Conservation (phyloP, 30 jellyfish, hydroid and myxozoan species). For the Sanderia malayensis region DNA sequence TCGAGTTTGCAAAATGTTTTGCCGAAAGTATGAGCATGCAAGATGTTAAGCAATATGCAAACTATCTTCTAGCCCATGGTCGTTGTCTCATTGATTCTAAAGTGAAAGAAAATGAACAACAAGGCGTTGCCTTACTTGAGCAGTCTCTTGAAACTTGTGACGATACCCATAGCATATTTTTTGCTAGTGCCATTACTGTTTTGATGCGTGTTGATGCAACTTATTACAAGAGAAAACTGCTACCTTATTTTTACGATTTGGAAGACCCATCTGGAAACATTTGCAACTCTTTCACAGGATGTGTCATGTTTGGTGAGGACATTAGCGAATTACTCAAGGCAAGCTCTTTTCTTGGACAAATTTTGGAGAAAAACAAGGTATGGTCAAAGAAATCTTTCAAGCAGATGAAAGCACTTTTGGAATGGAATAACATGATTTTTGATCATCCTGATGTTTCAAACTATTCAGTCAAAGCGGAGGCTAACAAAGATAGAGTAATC, state of each 20-base stretch:
- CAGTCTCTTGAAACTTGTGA: not conserved
- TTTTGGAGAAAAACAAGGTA: not conserved
- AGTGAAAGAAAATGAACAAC: not conserved
- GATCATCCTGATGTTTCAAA: not conserved
- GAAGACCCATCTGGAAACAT: no score
- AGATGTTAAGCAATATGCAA: not conserved
- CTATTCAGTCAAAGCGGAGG: not conserved
- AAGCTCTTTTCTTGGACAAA: not conserved
- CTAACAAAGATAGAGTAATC: not conserved
- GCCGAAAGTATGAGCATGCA: not conserved
- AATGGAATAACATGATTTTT: not conserved
- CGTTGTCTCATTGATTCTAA: not conserved
- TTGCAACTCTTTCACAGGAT: no score
- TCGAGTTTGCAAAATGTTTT: not conserved
- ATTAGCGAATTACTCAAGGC: not conserved
- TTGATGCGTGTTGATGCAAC: not conserved
- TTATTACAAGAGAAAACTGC: not conserved
- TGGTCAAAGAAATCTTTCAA: not conserved
- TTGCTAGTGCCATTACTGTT: not conserved
- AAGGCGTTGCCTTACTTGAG: not conserved
- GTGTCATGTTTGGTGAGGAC: not conserved
- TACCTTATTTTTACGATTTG: not conserved
- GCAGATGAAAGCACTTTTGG: not conserved
- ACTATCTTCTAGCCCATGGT: not conserved
- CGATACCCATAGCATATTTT: not conserved